phyloP scores from a whole-genome alignment of 2,113 vertebrate species.

The Arvicanthis niloticus region DNA sequence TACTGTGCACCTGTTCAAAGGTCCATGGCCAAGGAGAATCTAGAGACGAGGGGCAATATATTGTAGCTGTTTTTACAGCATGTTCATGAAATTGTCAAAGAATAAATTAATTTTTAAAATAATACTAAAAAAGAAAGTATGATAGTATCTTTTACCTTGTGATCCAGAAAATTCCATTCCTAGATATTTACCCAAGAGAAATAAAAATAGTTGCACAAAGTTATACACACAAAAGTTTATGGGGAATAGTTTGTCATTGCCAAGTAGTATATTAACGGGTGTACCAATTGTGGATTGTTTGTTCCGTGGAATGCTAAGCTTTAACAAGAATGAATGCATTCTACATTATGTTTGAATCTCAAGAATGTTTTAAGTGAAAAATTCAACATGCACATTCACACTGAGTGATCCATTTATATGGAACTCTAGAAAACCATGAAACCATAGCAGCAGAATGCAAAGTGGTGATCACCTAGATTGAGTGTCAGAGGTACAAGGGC shows the following conservation, averaged over 20 bases:
- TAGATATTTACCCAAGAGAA: neutral
- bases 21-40: neutral
- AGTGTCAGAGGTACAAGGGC: accelerated
- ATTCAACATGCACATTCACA: neutral
- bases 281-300: neutral
- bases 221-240: neutral
- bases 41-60: neutral
- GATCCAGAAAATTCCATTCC: constrained; percentile 1
- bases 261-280: neutral
- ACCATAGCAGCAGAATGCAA: neutral
- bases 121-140: neutral
- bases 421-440: neutral
- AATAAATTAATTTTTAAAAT: neutral
- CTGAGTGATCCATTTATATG: neutral
- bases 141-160: neutral
- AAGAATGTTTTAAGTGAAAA: neutral
- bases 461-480: too few relatives aligned
- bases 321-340: neutral
- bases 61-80: neutral
- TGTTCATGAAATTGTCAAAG: neutral
- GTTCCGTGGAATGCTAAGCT: neutral
- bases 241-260: neutral
- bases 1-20: neutral
- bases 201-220: neutral
- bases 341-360: neutral